Evolutionary conservation across 2,797 vertebrate species (phyloP).

Genomic region (Fringilla coelebs): DNA sequence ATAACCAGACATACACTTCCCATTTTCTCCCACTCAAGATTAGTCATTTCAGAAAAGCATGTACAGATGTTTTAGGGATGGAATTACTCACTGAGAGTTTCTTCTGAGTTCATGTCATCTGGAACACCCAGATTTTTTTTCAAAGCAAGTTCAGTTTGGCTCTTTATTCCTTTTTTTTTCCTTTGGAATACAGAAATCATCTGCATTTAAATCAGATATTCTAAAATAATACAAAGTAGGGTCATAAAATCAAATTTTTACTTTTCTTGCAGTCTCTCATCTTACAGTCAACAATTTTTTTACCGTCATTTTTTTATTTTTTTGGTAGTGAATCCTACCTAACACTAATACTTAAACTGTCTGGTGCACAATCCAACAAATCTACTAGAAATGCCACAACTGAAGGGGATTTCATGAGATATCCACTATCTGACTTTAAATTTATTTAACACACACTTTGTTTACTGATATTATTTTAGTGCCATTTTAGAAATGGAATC

Average conservation of each 20-base stretch:
- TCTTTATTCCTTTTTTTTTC: not conserved
- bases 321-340: not conserved
- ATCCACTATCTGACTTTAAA: not conserved
- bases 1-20: not conserved
- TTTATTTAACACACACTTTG: not conserved
- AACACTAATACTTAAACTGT: not conserved
- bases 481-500: not conserved
- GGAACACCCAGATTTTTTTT: not conserved
- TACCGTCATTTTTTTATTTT: not conserved
- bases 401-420: not conserved
- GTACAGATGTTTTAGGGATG: not conserved
- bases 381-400: not conserved
- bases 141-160: not conserved
- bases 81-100: not conserved
- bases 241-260: not conserved
- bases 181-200: not conserved
- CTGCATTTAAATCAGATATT: not conserved
- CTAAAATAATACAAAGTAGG: not conserved
- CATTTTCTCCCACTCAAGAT: not conserved
- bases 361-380: not conserved
- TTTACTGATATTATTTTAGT: not conserved
- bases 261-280: not conserved
- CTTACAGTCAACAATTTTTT: not conserved
- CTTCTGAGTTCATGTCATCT: not conserved
- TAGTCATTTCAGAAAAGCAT: not conserved